A percentile compares a stretch with the other conserved stretches of the same genome.
phyloP scores from a whole-genome alignment of 1,140 invertebrate genomes.

The Cheumatopsyche charites region DNA sequence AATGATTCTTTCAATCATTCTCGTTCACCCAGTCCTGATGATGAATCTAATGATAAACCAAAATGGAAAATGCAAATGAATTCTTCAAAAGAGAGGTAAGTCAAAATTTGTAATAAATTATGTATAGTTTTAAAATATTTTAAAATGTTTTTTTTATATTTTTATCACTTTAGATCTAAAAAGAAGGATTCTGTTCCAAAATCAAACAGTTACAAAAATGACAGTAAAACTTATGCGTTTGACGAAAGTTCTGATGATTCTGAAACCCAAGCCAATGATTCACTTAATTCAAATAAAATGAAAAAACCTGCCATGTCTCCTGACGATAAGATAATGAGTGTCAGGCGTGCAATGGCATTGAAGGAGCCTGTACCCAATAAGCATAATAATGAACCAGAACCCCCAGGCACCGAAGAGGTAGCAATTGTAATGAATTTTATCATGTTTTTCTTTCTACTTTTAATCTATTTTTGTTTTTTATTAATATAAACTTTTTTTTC shows the following conservation, averaged over 20 bases:
- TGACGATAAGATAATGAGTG: conserved; percentile 62
- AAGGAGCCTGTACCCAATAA: conserved; percentile 59
- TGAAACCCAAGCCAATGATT: conserved; percentile 51
- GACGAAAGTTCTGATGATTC: conserved; percentile 62
- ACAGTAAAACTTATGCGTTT: conserved; percentile 57
- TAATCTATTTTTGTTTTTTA: background rate
- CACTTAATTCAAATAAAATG: conserved; percentile 25
- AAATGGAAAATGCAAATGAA: conserved; percentile 67
- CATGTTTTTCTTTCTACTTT: conserved; percentile 16
- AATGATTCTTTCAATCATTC: conserved; percentile 47
- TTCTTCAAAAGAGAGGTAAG: conserved; percentile 60
- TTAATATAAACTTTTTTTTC: conserved; percentile 4
- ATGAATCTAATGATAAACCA: conserved; percentile 58
- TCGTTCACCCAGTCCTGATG: conserved; percentile 53
- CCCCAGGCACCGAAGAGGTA: conserved; percentile 57
- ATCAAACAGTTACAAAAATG: conserved; percentile 56
- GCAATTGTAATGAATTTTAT: conserved; percentile 4
- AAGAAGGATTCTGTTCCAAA: conserved; percentile 57
- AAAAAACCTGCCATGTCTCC: conserved; percentile 44
- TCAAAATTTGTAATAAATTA: conserved; percentile 28
- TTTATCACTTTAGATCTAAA: conserved; percentile 55
- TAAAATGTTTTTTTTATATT: conserved; percentile 5
- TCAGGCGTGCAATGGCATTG: conserved; percentile 64
- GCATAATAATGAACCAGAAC: conserved; percentile 54
- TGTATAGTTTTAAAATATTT: background rate